phyloP scores from a whole-genome alignment of 2,797 vertebrate species.

The Helostoma temminkii region DNA sequence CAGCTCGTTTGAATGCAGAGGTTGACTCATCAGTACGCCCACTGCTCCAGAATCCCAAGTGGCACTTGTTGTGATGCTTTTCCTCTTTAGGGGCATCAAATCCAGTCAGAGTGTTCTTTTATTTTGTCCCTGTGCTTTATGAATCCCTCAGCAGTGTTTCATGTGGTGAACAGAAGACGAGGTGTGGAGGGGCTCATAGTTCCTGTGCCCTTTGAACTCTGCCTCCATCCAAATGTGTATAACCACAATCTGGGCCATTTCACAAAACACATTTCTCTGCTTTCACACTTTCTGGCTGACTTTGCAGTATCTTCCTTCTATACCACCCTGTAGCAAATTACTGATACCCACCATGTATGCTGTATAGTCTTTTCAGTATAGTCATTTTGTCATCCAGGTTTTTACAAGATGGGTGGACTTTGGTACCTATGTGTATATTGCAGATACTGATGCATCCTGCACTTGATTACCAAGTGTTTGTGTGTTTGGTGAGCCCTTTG shows the following conservation, averaged over 20 bases:
- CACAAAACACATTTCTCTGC: constrained; percentile 26
- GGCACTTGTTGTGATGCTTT: constrained; percentile 17
- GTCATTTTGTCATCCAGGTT: neutral
- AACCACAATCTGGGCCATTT: constrained; percentile 54
- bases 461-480: constrained; percentile 31
- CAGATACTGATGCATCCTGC: constrained; percentile 23
- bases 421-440: constrained; percentile 8
- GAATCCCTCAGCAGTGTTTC: constrained; percentile 6
- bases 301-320: constrained; percentile 15
- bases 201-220: constrained; percentile 56
- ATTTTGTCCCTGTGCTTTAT: constrained; percentile 7
- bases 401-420: constrained; percentile 33
- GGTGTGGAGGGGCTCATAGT: constrained; percentile 20
- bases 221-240: constrained; percentile 25
- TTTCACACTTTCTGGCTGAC: constrained; percentile 25
- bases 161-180: constrained; percentile 27
- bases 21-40: constrained; percentile 41
- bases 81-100: constrained; percentile 9
- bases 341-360: neutral
- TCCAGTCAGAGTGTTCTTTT: neutral
- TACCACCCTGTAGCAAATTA: neutral
- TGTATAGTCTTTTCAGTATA: no score
- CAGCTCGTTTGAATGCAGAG: constrained; percentile 33
- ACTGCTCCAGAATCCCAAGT: constrained; percentile 20
- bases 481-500: constrained; percentile 78